phyloP scores from a whole-genome alignment of 2,797 vertebrate species.

The Emys orbicularis region DNA sequence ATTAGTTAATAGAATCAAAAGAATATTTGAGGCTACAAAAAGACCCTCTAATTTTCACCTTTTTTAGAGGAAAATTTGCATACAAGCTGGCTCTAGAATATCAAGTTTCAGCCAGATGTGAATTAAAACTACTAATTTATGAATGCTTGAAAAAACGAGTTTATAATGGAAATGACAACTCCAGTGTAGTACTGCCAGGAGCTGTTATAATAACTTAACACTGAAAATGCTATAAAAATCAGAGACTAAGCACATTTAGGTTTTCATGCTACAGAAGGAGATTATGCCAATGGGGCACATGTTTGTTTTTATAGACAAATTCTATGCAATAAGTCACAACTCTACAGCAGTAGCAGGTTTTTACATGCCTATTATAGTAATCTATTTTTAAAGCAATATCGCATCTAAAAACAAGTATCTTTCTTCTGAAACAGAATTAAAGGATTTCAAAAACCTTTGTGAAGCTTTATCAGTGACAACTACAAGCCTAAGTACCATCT shows the following conservation, averaged over 20 bases:
- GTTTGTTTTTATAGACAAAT: conserved; percentile 26
- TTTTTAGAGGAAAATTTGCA: conserved; percentile 12
- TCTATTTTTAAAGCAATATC: conserved; percentile 23
- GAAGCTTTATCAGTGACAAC: neutral
- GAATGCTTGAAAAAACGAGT: conserved; percentile 10
- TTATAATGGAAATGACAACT: conserved; percentile 24
- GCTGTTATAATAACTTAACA: conserved; percentile 50
- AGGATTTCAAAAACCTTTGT: neutral
- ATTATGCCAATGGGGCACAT: conserved; percentile 4
- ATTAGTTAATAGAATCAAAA: neutral
- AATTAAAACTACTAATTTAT: conserved; percentile 27
- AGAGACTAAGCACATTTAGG: conserved; percentile 36
- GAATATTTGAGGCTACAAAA: conserved; percentile 1
- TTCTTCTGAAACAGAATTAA: neutral
- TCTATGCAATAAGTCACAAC: neutral
- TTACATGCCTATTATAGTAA: neutral
- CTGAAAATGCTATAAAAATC: conserved; percentile 54
- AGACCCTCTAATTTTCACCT: neutral
- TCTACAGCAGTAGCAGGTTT: conserved; percentile 31
- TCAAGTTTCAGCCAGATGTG: conserved; percentile 37
- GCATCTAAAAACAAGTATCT: neutral
- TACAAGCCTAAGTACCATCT: conserved; percentile 19
- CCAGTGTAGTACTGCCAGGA: conserved; percentile 12
- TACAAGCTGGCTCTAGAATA: neutral
- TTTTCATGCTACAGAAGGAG: conserved; percentile 28